phyloP scores from a whole-genome alignment of 1,140 invertebrate species.

The Apis laboriosa region DNA sequence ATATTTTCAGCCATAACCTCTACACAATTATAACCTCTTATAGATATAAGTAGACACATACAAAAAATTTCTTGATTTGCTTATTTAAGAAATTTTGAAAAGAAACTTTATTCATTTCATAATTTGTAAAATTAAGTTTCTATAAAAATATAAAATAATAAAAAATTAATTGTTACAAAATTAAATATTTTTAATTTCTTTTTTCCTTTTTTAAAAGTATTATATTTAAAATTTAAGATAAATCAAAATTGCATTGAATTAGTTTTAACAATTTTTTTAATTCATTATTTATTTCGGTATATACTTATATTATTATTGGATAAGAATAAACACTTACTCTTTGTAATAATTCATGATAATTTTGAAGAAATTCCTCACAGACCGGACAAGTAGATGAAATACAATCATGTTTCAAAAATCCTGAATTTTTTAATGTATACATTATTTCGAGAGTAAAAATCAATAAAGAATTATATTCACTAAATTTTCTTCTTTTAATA shows the following conservation, averaged over 20 bases:
- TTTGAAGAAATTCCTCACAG: constrained; percentile 71
- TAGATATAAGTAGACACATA: neutral
- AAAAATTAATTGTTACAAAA: neutral
- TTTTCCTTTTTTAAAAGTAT: neutral
- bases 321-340: constrained; percentile 62
- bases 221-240: neutral
- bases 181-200: neutral
- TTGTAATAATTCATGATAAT: constrained; percentile 73
- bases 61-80: neutral
- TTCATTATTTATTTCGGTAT: neutral
- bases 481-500: neutral
- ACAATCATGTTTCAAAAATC: constrained; percentile 67
- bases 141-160: neutral
- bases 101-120: neutral
- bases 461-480: neutral
- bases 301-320: neutral
- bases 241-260: neutral
- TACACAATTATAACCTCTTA: neutral
- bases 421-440: constrained; percentile 43
- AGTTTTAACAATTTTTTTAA: neutral
- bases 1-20: constrained; percentile 38
- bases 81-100: neutral
- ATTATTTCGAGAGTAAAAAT: constrained; percentile 2
- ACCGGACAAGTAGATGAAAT: constrained; percentile 66
- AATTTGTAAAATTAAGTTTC: neutral